Evolutionary conservation across 2,797 vertebrate species (phyloP).

Genomic region (Falco biarmicus): DNA sequence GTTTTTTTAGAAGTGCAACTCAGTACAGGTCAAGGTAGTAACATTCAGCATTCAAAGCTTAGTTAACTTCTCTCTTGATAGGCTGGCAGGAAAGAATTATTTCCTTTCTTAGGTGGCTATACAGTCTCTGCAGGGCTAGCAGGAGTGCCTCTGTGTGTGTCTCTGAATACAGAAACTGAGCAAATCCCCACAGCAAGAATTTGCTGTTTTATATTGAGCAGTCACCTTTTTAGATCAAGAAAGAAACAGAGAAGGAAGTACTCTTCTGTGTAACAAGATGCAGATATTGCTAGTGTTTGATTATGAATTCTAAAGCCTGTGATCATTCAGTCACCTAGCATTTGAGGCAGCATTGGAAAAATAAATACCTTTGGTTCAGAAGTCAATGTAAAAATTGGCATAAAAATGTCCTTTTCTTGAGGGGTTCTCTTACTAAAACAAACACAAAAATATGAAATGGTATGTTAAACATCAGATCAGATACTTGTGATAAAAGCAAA

Average conservation of each 20-base stretch:
- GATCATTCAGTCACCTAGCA: background rate
- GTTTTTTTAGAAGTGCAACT: background rate
- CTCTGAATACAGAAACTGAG: background rate
- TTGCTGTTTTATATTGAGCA: background rate
- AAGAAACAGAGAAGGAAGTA: background rate
- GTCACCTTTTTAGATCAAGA: background rate
- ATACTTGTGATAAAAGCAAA: background rate
- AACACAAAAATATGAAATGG: background rate
- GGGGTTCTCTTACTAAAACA: background rate
- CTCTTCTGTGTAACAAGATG: background rate
- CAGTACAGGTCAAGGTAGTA: background rate
- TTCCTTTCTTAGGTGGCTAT: background rate
- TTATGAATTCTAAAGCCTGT: background rate
- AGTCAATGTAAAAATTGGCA: background rate
- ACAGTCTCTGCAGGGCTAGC: background rate
- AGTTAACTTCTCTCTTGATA: background rate
- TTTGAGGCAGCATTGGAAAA: background rate
- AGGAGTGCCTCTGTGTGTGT: background rate
- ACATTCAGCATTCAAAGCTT: background rate
- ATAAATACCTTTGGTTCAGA: background rate
- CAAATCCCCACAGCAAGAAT: background rate
- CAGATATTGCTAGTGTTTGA: background rate
- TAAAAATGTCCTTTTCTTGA: background rate
- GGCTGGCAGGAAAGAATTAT: background rate
- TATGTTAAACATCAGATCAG: background rate